phyloP scores from a whole-genome alignment of 2,113 vertebrate species.

The Taurulus bubalis region DNA sequence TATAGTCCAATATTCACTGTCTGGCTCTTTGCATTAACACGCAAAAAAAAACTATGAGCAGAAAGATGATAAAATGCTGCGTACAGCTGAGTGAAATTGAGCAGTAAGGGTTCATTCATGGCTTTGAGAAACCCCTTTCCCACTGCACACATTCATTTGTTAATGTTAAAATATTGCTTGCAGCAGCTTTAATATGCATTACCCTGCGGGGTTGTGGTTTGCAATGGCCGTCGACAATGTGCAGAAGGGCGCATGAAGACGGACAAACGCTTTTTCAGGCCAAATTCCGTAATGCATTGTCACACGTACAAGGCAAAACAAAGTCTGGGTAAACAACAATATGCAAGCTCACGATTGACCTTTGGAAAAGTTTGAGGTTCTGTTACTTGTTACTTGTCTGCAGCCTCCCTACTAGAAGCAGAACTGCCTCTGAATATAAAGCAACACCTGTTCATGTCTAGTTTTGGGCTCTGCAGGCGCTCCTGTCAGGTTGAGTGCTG shows the following conservation, averaged over 20 bases:
- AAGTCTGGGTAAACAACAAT: conserved; percentile 13
- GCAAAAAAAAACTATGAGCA: no score
- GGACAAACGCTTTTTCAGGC: background rate
- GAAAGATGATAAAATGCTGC: conserved; percentile 21
- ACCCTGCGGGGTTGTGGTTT: background rate
- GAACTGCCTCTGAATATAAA: conserved; percentile 62
- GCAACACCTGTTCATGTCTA: conserved; percentile 69
- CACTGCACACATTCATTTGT: background rate
- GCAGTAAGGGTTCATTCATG: background rate
- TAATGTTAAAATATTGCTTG: background rate
- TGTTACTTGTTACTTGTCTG: conserved; percentile 33
- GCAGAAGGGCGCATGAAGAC: background rate
- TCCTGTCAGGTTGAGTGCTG: background rate
- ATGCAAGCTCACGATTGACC: conserved; percentile 38
- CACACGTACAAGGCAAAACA: conserved; percentile 11
- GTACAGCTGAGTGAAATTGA: background rate
- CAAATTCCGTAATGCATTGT: background rate
- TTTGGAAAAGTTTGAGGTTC: conserved; percentile 45
- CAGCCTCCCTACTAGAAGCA: conserved; percentile 9
- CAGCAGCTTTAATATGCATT: background rate
- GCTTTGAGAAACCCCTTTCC: background rate
- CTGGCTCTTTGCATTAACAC: background rate
- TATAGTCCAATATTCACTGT: background rate
- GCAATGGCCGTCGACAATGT: background rate
- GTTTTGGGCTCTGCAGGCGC: conserved; percentile 18